phyloP scores from a whole-genome alignment of 2,113 vertebrate species.

The Scytalopus superciliaris region DNA sequence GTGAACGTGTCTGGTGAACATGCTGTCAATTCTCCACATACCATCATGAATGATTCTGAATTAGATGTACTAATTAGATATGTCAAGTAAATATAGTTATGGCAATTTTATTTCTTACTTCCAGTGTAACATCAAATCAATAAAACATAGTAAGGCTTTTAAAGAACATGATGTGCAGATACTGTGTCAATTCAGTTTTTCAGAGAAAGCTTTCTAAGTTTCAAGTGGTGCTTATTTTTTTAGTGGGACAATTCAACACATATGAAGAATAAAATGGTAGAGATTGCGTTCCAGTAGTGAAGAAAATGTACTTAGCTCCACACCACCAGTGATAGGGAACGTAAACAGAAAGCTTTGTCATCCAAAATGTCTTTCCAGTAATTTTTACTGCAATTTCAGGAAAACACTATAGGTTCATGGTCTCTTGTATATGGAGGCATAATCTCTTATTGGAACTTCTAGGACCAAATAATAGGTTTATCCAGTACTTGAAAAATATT shows the following conservation, averaged over 20 bases:
- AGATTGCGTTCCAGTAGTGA: background rate
- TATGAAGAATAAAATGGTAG: background rate
- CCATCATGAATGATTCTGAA: background rate
- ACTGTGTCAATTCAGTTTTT: background rate
- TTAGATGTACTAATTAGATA: slow-evolving; percentile 20
- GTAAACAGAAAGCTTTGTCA: background rate
- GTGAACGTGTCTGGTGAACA: background rate
- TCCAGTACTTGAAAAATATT: background rate
- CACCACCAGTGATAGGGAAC: background rate
- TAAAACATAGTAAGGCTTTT: slow-evolving; percentile 1
- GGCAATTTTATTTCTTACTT: slow-evolving; percentile 24
- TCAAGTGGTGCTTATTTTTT: background rate
- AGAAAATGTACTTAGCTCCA: background rate
- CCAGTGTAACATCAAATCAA: background rate
- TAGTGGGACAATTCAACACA: background rate
- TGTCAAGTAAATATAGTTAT: slow-evolving; percentile 19
- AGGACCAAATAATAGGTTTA: background rate
- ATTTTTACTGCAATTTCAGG: background rate
- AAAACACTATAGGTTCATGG: background rate
- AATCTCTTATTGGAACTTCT: background rate
- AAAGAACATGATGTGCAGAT: background rate
- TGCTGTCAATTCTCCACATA: slow-evolving; percentile 8
- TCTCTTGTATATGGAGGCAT: background rate
- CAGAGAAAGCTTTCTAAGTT: background rate
- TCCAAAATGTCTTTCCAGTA: background rate